Evolutionary conservation across 2,797 vertebrate genomes (phyloP), one percentile per base, ranked within the genome.

Genomic region (Xiphorhynchus erythropygius): DNA sequence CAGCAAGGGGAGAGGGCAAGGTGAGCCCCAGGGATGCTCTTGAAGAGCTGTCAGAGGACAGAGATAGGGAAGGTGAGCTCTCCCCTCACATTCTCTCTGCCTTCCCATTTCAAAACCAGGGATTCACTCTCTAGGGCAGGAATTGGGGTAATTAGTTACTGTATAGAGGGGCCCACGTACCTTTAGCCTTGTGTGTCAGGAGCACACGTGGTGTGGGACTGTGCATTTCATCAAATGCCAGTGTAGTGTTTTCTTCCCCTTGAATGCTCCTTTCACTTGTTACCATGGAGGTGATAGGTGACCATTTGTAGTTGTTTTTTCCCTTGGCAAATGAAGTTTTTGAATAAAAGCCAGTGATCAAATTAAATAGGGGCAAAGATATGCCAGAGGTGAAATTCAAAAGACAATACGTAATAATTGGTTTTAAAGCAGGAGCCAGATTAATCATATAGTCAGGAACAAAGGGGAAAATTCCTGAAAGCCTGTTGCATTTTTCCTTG

Each of bases 331-430:
- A 96, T 96, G 92, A 97, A 97, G 77, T 95, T 97, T 97, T 98
- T 98, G 97, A 98, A 97, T 97, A 97, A 97, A 97, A 98, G 94
- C 96, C 97, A 98, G 95, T 41, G 90, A 94, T 95, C 67, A 59
- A 97, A 97, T 98, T 97, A 97, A 98, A 94, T 90, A 92, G 95
- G 93, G 96, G 94, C 97, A 96, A 94, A 97, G 96, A 96, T 90
- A 89, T 77, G 94, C 96, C 89, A 86, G 91, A 96, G 97, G 97
- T 97, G 97, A 97, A 96, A 98, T 96, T 97, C 95, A 97, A 96
- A 98, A 98, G 97, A 96, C 82, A 90, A 97, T 98, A 97, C 3
- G 9, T 97, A 98, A 97, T 98, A 97, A 97, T 96, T 97, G 97
- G 89, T 97, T 97, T 97, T 97, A 97, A 97, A 97, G 94, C 79